A percentile compares a stretch with the other conserved stretches of the same genome.
These are phyloP conservation scores for Bradypodion pumilum DNA, from an alignment of 2,797 vertebrate genomes.

Conservation along the genomic window DNA sequence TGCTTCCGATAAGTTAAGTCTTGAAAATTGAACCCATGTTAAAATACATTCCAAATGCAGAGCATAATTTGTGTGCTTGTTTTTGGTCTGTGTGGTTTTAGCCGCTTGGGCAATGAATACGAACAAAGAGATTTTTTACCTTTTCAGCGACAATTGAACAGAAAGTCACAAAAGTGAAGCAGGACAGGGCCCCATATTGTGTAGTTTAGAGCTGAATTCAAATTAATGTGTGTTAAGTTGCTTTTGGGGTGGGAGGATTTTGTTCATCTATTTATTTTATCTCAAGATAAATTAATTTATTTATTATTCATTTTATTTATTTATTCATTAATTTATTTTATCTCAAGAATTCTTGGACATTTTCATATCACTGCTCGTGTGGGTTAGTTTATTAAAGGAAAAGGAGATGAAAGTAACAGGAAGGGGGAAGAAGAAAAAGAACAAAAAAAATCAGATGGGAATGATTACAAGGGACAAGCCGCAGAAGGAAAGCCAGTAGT, in stretches of 20 bases:
- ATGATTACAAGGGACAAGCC: too few species aligned
- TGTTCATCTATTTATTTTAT: neutral
- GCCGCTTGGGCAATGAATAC: neutral
- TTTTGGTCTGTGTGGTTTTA: neutral
- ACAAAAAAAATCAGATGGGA: neutral
- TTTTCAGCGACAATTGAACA: neutral
- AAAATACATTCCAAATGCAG: neutral
- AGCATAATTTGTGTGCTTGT: slow-evolving; percentile 8
- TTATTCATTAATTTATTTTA: neutral
- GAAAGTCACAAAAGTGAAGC: neutral
- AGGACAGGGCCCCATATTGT: too few species aligned
- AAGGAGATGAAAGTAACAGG: neutral
- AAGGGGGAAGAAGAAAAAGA: too few species aligned
- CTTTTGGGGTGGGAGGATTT: neutral
- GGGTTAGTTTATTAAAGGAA: neutral
- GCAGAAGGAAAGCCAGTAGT: neutral
- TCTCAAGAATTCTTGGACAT: neutral
- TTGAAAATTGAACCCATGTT: neutral
- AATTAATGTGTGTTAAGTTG: neutral
- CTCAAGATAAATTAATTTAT: neutral
- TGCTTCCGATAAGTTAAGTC: neutral
- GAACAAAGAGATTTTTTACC: neutral
- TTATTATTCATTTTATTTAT: too few species aligned
- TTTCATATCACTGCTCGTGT: neutral
- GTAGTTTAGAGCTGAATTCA: neutral